Evolutionary conservation across 2,113 vertebrate genomes (phyloP).

Genomic region (Microcebus griseorufus): DNA sequence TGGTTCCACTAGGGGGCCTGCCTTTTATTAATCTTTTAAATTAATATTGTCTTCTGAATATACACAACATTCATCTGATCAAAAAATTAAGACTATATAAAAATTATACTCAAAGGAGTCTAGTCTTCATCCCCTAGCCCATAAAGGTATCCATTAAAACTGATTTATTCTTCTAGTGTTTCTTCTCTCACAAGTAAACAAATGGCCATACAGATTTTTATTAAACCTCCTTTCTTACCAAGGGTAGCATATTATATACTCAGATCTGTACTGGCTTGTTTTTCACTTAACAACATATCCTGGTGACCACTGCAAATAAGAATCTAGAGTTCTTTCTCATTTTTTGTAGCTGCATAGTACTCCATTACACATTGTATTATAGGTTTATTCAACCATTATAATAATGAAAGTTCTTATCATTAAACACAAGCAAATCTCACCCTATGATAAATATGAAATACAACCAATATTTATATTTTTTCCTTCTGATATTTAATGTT

Average conservation of each 20-base stretch:
- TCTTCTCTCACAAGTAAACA: background rate
- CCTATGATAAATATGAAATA: background rate
- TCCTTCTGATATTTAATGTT: background rate
- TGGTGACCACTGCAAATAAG: background rate
- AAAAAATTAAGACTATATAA: background rate
- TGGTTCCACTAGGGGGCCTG: background rate
- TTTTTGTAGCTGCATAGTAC: background rate
- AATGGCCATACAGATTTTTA: background rate
- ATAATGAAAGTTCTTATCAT: background rate
- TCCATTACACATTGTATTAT: background rate
- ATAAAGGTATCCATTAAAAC: constrained; percentile 8
- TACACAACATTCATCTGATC: background rate
- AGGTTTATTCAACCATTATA: background rate
- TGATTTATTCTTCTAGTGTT: background rate
- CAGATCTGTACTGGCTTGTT: background rate
- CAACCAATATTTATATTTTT: background rate
- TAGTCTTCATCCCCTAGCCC: background rate
- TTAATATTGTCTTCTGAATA: background rate
- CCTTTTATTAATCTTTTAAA: background rate
- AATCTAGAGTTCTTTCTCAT: background rate
- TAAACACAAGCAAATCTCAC: background rate
- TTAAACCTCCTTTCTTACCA: background rate
- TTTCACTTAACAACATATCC: background rate
- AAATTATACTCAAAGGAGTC: background rate
- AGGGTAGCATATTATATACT: background rate